Conservation (phyloP, 2,113 vertebrate species). For the Myrmophylax atrothorax region DNA sequence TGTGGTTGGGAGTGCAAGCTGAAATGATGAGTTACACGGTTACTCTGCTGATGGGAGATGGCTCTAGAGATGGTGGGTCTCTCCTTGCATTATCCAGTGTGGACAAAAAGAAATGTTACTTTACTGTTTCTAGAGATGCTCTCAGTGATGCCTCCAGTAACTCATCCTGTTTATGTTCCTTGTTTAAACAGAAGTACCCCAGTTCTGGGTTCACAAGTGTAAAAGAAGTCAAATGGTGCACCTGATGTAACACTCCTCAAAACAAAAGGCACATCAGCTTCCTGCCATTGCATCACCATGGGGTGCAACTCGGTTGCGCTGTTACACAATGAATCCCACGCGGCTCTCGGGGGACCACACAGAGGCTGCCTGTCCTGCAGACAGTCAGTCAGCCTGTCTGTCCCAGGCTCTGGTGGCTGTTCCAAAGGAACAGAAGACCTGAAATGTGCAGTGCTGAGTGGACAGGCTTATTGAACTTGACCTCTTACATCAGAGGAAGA, state of each 20-base stretch:
- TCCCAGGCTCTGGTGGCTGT: fast-evolving
- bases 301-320: fast-evolving
- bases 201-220: background rate
- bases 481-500: background rate
- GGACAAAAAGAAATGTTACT: background rate
- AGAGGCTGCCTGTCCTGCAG: background rate
- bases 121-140: background rate
- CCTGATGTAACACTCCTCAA: background rate
- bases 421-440: background rate
- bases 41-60: background rate
- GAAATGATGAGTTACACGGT: background rate
- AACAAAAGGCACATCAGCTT: background rate
- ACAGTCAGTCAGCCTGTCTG: fast-evolving
- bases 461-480: background rate
- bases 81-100: background rate
- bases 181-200: background rate
- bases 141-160: background rate
- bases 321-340: fast-evolving
- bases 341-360: background rate
- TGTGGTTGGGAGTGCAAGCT: fast-evolving
- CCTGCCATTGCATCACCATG: fast-evolving
- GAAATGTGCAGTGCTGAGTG: fast-evolving
- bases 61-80: background rate
- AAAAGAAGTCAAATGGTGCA: background rate
- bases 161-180: background rate